phyloP scores from a whole-genome alignment of 64 coral and sea anemone species.

The Porites australiensis region DNA sequence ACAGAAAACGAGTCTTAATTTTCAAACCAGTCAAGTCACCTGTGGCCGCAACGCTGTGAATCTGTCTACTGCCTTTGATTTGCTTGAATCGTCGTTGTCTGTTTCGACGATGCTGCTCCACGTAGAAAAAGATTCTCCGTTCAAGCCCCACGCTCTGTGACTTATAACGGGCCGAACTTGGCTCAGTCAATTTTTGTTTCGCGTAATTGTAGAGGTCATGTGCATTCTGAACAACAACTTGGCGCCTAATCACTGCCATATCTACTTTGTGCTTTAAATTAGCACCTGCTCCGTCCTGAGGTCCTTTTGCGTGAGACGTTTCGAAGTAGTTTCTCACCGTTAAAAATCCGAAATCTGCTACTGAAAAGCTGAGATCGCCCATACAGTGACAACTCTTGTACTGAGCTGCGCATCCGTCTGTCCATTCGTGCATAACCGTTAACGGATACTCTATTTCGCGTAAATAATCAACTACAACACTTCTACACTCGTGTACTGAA shows the following conservation, averaged over 20 bases:
- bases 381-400: conserved; percentile 52
- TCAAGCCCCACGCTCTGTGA: not conserved
- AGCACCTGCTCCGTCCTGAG: conserved; percentile 30
- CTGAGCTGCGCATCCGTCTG: conserved; percentile 26
- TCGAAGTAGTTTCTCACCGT: conserved; percentile 61
- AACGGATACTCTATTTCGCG: conserved; percentile 10
- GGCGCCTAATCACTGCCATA: conserved; percentile 22
- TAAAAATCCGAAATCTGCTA: not conserved
- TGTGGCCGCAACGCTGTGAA: conserved; percentile 16
- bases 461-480: not conserved
- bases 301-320: conserved; percentile 52
- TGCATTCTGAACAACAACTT: conserved; percentile 41
- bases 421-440: conserved; percentile 33
- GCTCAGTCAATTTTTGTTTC: not conserved
- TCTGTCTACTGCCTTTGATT: not conserved
- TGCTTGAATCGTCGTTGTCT: not conserved
- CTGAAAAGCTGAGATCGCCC: not conserved
- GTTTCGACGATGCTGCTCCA: not conserved
- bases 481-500: conserved; percentile 1
- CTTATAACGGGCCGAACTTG: not conserved
- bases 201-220: conserved; percentile 21
- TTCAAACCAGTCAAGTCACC: not conserved
- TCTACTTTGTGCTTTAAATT: conserved; percentile 44
- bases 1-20: not conserved
- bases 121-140: not conserved